Conservation (phyloP, 2,797 vertebrate species). For the Sebastes trivittatus region DNA sequence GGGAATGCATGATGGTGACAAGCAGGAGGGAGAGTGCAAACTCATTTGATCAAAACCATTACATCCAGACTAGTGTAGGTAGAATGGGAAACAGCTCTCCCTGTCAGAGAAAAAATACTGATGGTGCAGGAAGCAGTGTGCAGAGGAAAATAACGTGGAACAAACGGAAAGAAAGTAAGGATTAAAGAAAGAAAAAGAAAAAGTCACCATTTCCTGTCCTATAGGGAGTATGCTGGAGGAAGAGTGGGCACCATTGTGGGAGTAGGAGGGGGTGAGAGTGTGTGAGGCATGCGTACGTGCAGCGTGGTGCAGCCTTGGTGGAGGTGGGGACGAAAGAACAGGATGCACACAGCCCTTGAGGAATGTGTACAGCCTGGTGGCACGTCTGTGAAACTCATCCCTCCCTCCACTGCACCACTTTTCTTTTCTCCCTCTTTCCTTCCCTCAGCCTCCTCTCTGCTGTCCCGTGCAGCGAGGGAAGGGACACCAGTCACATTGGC, state of each 20-base stretch:
- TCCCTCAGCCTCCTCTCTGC: not conserved
- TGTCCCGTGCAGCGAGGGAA: not conserved
- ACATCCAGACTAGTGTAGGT: slow-evolving; percentile 10
- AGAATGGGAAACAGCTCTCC: slow-evolving; percentile 15
- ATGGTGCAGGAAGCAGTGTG: not conserved
- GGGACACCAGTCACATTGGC: slow-evolving; percentile 41
- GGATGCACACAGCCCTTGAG: slow-evolving; percentile 83
- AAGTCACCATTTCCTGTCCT: slow-evolving; percentile 83
- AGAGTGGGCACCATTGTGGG: slow-evolving; percentile 69
- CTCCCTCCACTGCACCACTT: slow-evolving; percentile 33
- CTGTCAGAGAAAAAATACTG: not conserved
- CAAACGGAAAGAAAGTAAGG: not conserved
- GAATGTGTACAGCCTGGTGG: slow-evolving; percentile 78
- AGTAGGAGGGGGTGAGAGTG: slow-evolving; percentile 9
- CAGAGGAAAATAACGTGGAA: slow-evolving; percentile 8
- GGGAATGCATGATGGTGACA: not conserved
- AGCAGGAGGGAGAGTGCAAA: not conserved
- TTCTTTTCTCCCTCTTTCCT: slow-evolving; percentile 9
- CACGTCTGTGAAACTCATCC: slow-evolving; percentile 74
- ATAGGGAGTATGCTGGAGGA: slow-evolving; percentile 76
- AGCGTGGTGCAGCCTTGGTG: slow-evolving; percentile 55
- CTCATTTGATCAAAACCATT: slow-evolving; percentile 28
- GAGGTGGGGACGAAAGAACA: slow-evolving; percentile 82
- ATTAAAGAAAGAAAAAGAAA: slow-evolving; percentile 13
- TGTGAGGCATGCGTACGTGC: slow-evolving; percentile 79